Conservation (phyloP, 30 jellyfish, hydroid and myxozoan species). For the Hydractinia echinata region DNA sequence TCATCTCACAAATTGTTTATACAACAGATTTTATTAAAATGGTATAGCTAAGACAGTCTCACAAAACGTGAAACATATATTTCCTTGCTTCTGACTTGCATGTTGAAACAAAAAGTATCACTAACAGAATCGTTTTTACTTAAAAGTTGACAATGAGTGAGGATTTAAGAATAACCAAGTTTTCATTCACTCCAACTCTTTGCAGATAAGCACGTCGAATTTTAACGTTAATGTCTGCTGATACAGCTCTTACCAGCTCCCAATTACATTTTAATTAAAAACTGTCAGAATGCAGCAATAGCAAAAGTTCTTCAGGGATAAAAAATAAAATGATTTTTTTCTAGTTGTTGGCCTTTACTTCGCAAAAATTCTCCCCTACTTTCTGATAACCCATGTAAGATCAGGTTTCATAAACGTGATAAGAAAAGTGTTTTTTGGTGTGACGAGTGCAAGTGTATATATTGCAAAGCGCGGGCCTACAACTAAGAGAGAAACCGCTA, state of each 20-base stretch:
- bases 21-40: background rate
- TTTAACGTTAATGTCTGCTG: too few species aligned
- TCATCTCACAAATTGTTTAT: background rate
- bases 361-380: background rate
- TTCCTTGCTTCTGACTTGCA: too few species aligned
- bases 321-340: background rate
- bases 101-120: too few species aligned
- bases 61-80: too few species aligned
- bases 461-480: slow-evolving; percentile 1
- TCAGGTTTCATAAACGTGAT: slow-evolving; percentile 2
- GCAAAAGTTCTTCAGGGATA: background rate
- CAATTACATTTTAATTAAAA: background rate
- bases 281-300: background rate
- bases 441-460: background rate
- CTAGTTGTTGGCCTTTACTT: slow-evolving; percentile 15
- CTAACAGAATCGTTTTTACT: too few species aligned
- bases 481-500: slow-evolving; percentile 3
- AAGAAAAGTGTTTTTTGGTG: background rate
- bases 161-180: too few species aligned
- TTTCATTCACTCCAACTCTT: too few species aligned
- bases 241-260: too few species aligned
- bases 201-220: too few species aligned
- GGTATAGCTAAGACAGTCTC: background rate
- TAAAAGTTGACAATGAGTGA: too few species aligned
- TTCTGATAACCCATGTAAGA: slow-evolving; percentile 7